Evolutionary conservation across 2,888 invertebrate species (phyloP).

Genomic region (Polymixis flavicincta): DNA sequence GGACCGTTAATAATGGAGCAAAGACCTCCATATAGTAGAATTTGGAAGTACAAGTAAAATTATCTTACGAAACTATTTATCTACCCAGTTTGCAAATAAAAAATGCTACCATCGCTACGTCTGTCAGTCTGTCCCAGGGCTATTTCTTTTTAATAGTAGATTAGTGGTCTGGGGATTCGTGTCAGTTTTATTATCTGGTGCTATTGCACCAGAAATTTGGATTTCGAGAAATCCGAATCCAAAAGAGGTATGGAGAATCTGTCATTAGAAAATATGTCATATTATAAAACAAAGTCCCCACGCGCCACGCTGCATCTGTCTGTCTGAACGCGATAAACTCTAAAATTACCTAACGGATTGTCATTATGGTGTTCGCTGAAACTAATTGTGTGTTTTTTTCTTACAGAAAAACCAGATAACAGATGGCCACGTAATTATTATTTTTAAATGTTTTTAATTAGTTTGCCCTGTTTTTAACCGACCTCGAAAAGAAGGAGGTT

Average conservation of each 20-base stretch:
- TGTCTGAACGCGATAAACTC: not conserved
- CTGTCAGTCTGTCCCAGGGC: too few species aligned
- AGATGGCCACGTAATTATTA: conserved; percentile 11
- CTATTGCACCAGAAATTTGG: too few species aligned
- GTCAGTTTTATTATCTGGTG: not conserved
- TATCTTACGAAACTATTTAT: too few species aligned
- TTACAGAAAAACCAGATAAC: not conserved
- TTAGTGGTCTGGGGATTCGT: not conserved
- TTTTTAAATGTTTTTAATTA: too few species aligned
- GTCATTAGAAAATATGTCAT: not conserved
- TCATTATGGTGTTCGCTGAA: not conserved
- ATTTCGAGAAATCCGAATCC: not conserved
- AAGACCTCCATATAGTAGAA: too few species aligned
- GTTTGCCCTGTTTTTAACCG: too few species aligned
- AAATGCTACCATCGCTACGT: too few species aligned
- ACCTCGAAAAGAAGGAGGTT: too few species aligned
- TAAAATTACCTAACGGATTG: not conserved
- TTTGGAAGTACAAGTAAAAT: too few species aligned
- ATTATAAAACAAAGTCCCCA: not conserved
- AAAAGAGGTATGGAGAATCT: not conserved
- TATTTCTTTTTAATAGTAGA: too few species aligned
- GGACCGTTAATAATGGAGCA: too few species aligned
- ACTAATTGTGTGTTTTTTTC: not conserved
- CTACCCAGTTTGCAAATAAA: too few species aligned
- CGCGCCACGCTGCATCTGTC: not conserved